These are phyloP conservation scores for Harpalus rufipes DNA, from an alignment of 2,888 invertebrate species.

Conservation along the genomic window DNA sequence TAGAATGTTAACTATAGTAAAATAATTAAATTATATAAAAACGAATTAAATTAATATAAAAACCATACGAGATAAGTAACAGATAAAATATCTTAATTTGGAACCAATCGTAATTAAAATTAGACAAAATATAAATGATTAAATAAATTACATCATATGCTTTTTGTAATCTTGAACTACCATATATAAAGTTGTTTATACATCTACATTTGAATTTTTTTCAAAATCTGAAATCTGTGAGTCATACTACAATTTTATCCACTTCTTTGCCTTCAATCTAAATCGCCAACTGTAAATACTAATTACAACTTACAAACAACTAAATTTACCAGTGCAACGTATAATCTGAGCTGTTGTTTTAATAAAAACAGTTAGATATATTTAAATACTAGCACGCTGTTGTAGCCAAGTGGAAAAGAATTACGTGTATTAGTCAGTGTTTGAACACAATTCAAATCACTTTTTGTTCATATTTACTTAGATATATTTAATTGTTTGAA, in stretches of 20 bases:
- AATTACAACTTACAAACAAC: neutral
- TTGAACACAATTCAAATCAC: constrained; percentile 33
- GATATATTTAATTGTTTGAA: constrained; percentile 34
- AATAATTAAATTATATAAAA: too few relatives aligned
- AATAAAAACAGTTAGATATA: constrained; percentile 49
- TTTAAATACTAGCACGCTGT: constrained; percentile 50
- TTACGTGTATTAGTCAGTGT: constrained; percentile 44
- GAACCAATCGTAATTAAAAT: neutral
- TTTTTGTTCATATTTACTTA: constrained; percentile 29
- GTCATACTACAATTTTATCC: neutral
- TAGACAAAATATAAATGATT: constrained; percentile 4
- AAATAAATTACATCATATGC: constrained; percentile 18
- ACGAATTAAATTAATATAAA: too few relatives aligned
- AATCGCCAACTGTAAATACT: constrained; percentile 20
- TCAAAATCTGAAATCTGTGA: neutral
- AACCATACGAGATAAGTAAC: too few relatives aligned
- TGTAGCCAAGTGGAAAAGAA: constrained; percentile 41
- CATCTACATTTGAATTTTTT: neutral
- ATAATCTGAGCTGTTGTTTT: constrained; percentile 23
- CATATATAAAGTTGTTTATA: neutral
- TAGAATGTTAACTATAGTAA: too few relatives aligned
- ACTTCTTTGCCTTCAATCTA: neutral
- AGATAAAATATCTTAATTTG: too few relatives aligned
- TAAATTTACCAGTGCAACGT: constrained; percentile 22
- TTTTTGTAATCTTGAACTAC: neutral